phyloP scores from a whole-genome alignment of 2,888 invertebrate genomes.

The Therioaphis trifolii region DNA sequence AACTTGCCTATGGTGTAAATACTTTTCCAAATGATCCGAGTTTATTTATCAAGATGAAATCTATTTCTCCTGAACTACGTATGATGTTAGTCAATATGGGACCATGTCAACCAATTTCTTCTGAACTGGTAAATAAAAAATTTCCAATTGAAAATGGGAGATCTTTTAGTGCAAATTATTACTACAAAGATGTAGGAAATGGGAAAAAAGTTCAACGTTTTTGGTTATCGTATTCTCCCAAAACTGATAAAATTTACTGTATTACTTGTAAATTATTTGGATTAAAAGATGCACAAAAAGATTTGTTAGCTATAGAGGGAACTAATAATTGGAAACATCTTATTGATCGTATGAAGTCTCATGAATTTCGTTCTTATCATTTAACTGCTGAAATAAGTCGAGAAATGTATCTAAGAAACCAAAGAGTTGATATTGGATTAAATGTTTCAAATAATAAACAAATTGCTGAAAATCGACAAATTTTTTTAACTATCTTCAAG shows the following conservation, averaged over 20 bases:
- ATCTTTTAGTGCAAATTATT: no score
- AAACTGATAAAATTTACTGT: conserved; percentile 2
- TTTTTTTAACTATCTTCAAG: not conserved
- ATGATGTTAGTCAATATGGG: no score
- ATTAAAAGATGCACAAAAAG: conserved; percentile 13
- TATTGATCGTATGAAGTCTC: not conserved
- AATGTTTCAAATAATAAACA: conserved; percentile 1
- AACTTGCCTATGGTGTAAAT: no score
- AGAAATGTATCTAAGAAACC: conserved; percentile 3
- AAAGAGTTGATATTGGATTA: conserved; percentile 21
- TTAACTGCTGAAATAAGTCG: not conserved
- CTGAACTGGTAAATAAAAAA: no score
- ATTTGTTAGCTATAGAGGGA: conserved; percentile 11
- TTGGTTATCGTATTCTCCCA: no score
- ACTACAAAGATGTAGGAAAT: no score
- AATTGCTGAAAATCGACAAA: conserved; percentile 5
- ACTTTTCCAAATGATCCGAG: no score
- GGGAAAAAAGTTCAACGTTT: no score
- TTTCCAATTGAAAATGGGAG: no score
- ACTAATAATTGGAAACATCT: conserved; percentile 10
- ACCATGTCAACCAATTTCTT: no score
- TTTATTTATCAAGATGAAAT: no score
- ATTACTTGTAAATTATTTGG: conserved; percentile 1
- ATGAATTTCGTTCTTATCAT: not conserved
- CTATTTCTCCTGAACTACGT: no score